phyloP scores from a whole-genome alignment of 2,888 invertebrate species.

The Pristionchus exspectatus region DNA sequence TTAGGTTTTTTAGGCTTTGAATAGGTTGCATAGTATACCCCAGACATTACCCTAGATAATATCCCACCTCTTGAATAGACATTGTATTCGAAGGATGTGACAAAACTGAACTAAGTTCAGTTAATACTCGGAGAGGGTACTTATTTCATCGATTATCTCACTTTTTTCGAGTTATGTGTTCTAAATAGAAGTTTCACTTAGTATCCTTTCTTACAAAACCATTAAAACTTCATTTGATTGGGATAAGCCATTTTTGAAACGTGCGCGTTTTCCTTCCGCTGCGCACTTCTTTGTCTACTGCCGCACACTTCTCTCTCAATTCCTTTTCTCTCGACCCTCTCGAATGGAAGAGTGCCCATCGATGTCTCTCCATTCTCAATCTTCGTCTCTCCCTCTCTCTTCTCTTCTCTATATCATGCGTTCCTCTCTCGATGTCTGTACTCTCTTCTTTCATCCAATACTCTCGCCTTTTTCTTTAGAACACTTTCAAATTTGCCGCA shows the following conservation, averaged over 20 bases:
- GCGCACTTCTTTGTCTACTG: not conserved
- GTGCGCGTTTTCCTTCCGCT: not conserved
- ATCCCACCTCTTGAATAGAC: no score
- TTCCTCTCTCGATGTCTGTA: not conserved
- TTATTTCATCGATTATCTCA: no score
- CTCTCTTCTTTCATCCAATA: not conserved
- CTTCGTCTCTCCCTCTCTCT: not conserved
- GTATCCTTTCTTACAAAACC: no score
- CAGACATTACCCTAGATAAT: no score
- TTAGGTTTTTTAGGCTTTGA: no score
- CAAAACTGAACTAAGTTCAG: no score
- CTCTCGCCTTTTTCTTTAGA: not conserved
- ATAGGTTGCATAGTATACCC: no score
- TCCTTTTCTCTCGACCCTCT: not conserved
- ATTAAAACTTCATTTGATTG: no score
- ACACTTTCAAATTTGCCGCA: constrained; percentile 50
- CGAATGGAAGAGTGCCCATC: not conserved
- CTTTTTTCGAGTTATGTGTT: no score
- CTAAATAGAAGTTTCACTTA: no score
- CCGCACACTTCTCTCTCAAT: not conserved
- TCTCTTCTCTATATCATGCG: not conserved
- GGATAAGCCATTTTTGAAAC: not conserved
- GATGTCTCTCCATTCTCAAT: not conserved
- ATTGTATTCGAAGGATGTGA: no score
- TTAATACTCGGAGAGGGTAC: no score